Base-by-base conservation (phyloP, 2,888 invertebrate genomes). In the Adelphocoris suturalis region DNA sequence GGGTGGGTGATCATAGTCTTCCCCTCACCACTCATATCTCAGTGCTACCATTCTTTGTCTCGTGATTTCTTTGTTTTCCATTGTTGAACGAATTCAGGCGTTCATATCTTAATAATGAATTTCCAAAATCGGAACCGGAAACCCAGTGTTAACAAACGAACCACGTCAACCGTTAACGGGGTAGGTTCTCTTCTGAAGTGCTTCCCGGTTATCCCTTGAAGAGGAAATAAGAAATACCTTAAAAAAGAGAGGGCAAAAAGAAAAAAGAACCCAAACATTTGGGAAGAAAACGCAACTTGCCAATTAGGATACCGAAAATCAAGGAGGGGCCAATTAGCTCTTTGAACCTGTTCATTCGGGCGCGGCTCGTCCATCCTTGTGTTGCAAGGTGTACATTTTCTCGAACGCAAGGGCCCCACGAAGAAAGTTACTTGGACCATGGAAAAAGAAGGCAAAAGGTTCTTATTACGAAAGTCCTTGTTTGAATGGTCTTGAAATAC, bases 281-380 rank as follows among this genome's bases (percentile, higher is more conserved):
- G 52, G 52, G 48, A 82, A 82, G 80, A 52, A 48, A 82, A 82
- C 82, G 27, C 82, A 52, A 82, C 52, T 52, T 82, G 82, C 82
- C 82, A 82, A 82, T 82, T 82, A 82, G 82, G 82, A 82, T 61
- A 16, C 57, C 85, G 37, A 85, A 85, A 85, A 85, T 85, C 85
- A 88, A 88, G 48, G 57, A 88, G 78, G 76, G 47, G 78, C 88
- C 88, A 88, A 88, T 88, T 88, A 88, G 48, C 19, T 52, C 78
- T 88, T 88, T 88, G 88, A 76, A 88, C 88, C 48, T 28, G 88
- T 52, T 78, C 88, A 80, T 76, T 78, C 78, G 61, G 19, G 88
- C 78, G 88, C 28, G 61, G 37, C 16, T 85, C 61, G 68, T 68
- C 68, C 68, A 68, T 23, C 68, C 23, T 68, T 68, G 68, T 68